These are phyloP conservation scores for Galago senegalensis DNA, from an alignment of 2,797 vertebrate genomes.

Conservation along the genomic window DNA sequence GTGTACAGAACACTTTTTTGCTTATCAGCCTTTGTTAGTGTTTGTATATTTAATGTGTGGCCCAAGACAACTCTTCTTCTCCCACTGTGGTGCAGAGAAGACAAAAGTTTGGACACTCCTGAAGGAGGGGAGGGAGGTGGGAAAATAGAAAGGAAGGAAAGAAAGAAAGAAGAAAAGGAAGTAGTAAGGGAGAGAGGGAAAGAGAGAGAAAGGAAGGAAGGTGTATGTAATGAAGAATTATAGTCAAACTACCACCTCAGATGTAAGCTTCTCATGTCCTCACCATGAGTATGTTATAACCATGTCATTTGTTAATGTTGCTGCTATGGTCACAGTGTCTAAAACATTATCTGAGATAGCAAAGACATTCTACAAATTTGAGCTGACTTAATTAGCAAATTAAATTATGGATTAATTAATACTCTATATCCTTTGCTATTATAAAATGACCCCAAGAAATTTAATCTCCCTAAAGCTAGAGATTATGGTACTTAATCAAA, in stretches of 20 bases:
- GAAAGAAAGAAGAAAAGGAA: neutral
- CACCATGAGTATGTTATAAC: neutral
- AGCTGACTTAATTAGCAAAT: slow-evolving; percentile 7
- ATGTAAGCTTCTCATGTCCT: neutral
- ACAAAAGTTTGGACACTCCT: too few relatives aligned
- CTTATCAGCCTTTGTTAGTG: too few relatives aligned
- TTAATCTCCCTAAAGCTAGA: neutral
- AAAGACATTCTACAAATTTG: neutral
- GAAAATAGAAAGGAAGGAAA: neutral
- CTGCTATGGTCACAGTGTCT: neutral
- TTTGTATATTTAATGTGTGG: too few relatives aligned
- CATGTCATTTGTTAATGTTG: neutral
- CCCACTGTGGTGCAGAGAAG: too few relatives aligned
- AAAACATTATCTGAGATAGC: neutral
- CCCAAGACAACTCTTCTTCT: too few relatives aligned
- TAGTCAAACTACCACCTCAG: neutral
- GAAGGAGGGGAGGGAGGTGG: neutral
- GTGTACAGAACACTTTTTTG: too few relatives aligned
- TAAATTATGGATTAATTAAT: slow-evolving; percentile 41
- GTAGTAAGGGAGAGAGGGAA: neutral
- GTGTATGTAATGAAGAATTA: neutral
- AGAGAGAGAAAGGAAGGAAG: neutral
- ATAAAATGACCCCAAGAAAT: slow-evolving; percentile 39
- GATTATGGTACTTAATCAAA: neutral
- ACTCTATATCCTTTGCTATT: neutral